These are phyloP conservation scores for Myripristis murdjan DNA, from an alignment of 2,797 vertebrate species.

Conservation along the genomic window DNA sequence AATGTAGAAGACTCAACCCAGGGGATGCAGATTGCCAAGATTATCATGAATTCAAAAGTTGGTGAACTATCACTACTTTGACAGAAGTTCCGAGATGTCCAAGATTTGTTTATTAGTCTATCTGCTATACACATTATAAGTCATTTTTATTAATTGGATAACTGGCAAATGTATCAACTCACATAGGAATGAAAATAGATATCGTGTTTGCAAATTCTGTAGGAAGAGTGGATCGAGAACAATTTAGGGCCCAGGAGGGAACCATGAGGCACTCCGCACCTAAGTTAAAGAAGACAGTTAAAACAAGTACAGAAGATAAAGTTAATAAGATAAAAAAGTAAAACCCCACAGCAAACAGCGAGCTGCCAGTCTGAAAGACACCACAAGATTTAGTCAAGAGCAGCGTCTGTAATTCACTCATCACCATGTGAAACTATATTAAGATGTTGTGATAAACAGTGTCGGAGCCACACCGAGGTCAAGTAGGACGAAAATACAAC, in stretches of 20 bases:
- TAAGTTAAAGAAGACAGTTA: no score
- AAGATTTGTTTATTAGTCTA: no score
- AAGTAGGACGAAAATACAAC: slow-evolving; percentile 46
- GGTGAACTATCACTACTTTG: background rate
- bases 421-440: background rate
- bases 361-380: background rate
- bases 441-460: background rate
- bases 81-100: background rate
- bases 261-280: slow-evolving; percentile 20
- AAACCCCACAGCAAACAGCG: background rate
- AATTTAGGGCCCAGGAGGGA: background rate
- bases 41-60: background rate
- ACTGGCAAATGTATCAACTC: background rate
- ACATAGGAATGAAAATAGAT: background rate
- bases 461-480: slow-evolving; percentile 1
- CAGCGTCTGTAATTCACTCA: background rate
- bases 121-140: no score
- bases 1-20: no score
- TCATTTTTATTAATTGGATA: no score
- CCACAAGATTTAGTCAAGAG: background rate
- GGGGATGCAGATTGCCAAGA: no score
- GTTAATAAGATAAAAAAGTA: accelerated
- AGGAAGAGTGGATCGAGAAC: background rate
- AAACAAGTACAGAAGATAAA: no score
- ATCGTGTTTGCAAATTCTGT: background rate